These are phyloP conservation scores for Spermophilus dauricus DNA, from an alignment of 2,113 vertebrate genomes.

Conservation along the genomic window DNA sequence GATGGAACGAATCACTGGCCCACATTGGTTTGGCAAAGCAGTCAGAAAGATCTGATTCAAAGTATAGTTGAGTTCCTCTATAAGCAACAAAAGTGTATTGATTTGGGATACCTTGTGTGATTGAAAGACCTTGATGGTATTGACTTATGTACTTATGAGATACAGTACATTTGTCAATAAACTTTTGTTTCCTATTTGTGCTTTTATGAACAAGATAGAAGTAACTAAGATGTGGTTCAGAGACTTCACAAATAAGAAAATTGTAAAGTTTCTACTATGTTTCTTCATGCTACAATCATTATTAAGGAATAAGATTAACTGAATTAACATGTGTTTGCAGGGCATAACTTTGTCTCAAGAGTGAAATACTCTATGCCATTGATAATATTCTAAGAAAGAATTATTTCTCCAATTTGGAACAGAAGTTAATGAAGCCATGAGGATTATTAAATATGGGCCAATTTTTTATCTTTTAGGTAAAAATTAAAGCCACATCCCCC, in stretches of 20 bases:
- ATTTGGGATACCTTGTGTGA: not conserved
- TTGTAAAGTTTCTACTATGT: not conserved
- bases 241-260: conserved; percentile 35
- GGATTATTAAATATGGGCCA: conserved; percentile 4
- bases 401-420: conserved; percentile 55
- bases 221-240: not conserved
- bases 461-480: conserved; percentile 61
- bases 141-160: not conserved
- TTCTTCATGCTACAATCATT: not conserved
- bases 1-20: not conserved
- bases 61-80: not conserved
- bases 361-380: conserved; percentile 61
- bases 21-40: not conserved
- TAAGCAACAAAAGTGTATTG: not conserved
- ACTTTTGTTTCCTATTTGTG: not conserved
- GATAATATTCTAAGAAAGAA: conserved; percentile 24
- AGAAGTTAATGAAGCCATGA: conserved; percentile 67
- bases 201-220: not conserved
- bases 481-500: conserved; percentile 47
- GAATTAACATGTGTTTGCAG: not conserved
- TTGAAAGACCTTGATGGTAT: not conserved
- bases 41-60: not conserved
- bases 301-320: not conserved
- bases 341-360: conserved; percentile 36
- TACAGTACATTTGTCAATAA: accelerated